Evolutionary conservation across 2,797 vertebrate genomes (phyloP), one percentile per base, ranked within the genome.

Genomic region (Tinamus major): DNA sequence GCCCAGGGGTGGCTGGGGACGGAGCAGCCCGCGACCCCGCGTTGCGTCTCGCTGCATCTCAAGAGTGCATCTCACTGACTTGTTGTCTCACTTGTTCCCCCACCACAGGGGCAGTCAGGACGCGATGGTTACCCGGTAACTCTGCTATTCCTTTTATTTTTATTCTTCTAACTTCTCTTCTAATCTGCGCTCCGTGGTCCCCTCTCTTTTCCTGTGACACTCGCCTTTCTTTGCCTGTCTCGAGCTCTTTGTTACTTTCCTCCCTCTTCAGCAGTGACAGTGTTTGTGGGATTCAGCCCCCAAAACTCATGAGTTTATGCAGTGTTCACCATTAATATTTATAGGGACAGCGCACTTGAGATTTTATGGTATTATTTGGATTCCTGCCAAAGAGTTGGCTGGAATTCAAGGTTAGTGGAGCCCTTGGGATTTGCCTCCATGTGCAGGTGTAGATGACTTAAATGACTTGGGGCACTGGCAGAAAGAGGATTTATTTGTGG

Each of bases 81-180:
- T 96, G 44, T 93, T 83, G 2, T 97, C 79, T 97, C 72, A 31
- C 96, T 95, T 92, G 96, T 96, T 97, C 98, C 98, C 98, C 98
- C 97, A 98, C 98, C 97, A 98, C 98, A 99, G 99, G 99, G 99
- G 97, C 98, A 99, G 96, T 97, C 98, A 97, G 99, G 99, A 99
- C 98, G 99, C 33, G 99, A 99, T 96, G 99, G 99, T 98, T 99
- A 99, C 97, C 99, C 99, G 99, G 99, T 99, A 99, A 99, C 89
- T 98, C 97, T 85, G 79, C 82, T 63, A 51, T 93, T 97, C 89
- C 91, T 92, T 94, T 95, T 90, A 26, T 88, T 92, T 96, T 95
- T 82, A 94, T 95, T 90, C 23, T 88, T 92, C 96, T 94, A 78
- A 35, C 77, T 78, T 72, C 87, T 90, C 59, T 84, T 92, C 91